Conservation (phyloP, 1,140 invertebrate species). For the Ceratina calcarata region DNA sequence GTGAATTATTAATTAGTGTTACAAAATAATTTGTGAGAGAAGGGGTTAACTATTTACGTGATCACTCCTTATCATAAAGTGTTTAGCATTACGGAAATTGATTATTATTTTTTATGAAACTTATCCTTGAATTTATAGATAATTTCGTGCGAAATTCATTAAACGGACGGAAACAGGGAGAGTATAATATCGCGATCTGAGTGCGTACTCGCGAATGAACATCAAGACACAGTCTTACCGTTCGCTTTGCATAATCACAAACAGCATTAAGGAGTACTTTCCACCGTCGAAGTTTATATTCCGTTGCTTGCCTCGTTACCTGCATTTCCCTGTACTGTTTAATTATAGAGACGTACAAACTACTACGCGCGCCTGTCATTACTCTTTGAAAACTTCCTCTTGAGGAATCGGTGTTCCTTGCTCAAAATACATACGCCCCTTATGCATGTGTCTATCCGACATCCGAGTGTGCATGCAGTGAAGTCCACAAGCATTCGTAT, state of each 20-base stretch:
- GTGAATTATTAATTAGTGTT: no score
- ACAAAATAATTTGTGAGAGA: no score
- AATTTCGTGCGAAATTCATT: no score
- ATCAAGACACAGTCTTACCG: background rate
- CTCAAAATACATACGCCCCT: background rate
- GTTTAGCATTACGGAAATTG: no score
- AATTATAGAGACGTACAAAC: slow-evolving; percentile 2
- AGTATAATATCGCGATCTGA: background rate
- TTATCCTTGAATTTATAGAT: no score
- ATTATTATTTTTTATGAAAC: no score
- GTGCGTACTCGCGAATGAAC: slow-evolving; percentile 1
- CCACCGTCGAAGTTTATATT: slow-evolving; percentile 15
- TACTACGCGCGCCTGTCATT: slow-evolving; percentile 10
- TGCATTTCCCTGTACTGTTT: slow-evolving; percentile 22
- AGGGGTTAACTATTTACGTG: no score
- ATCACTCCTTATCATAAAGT: no score
- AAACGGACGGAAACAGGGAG: background rate
- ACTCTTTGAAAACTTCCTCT: slow-evolving; percentile 13
- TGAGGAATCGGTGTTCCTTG: background rate
- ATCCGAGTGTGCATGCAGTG: no score
- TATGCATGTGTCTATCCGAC: no score
- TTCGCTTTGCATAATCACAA: slow-evolving; percentile 31
- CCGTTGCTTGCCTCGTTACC: slow-evolving; percentile 13
- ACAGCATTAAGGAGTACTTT: slow-evolving; percentile 10
- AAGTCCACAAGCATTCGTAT: no score